A percentile compares a stretch with the other conserved stretches of the same genome.
These are phyloP conservation scores for Vidua macroura DNA, from an alignment of 2,113 vertebrate species.

Conservation along the genomic window DNA sequence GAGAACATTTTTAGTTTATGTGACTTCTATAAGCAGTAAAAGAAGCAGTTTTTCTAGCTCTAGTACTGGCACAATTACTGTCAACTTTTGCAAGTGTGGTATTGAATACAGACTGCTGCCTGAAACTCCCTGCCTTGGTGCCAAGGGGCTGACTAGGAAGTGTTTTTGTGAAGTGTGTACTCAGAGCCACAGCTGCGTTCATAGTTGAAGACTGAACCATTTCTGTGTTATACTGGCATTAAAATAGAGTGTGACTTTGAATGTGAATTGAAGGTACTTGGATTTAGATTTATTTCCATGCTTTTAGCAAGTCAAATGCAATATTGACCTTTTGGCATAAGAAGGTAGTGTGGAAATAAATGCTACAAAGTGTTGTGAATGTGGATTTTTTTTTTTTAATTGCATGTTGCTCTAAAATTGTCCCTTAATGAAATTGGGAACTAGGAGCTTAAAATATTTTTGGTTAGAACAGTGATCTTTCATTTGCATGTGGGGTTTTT, in stretches of 20 bases:
- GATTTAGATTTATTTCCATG: background rate
- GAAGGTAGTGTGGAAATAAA: background rate
- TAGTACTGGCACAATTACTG: background rate
- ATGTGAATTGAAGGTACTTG: background rate
- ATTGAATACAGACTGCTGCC: background rate
- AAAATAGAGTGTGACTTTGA: background rate
- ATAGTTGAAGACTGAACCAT: background rate
- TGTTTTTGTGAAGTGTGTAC: background rate
- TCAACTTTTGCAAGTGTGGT: background rate
- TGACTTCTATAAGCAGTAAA: background rate
- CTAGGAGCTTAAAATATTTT: background rate
- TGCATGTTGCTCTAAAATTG: background rate
- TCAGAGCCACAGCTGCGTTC: background rate
- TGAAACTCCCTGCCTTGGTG: background rate
- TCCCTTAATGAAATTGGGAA: background rate
- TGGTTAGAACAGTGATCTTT: background rate
- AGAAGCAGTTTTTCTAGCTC: background rate
- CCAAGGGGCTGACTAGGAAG: background rate
- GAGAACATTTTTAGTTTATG: background rate
- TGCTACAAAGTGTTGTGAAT: background rate
- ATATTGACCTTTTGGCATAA: background rate
- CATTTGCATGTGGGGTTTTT: background rate
- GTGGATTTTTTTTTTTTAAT: background rate
- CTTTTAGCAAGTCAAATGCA: background rate
- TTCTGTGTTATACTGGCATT: background rate